Evolutionary conservation across 2,797 vertebrate genomes (phyloP).

Genomic region (Loriculus beryllinus): DNA sequence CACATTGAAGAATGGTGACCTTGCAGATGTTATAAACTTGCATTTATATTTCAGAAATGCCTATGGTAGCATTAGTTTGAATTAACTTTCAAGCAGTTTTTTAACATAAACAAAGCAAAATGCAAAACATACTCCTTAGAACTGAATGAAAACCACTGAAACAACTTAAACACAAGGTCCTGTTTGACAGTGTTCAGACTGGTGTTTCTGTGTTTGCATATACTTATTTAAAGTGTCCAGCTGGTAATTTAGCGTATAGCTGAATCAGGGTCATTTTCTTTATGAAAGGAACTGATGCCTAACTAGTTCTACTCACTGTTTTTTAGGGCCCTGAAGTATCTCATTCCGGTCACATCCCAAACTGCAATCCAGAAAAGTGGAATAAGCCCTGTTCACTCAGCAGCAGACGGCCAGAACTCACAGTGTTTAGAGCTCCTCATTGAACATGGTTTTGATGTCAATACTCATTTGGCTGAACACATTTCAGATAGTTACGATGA

Average conservation of each 20-base stretch:
- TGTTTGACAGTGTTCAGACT: neutral
- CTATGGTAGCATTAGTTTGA: neutral
- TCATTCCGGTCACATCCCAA: conserved; percentile 83
- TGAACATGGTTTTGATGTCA: conserved; percentile 82
- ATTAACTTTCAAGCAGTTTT: neutral
- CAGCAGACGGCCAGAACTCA: conserved; percentile 81
- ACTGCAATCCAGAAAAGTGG: conserved; percentile 80
- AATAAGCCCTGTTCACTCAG: conserved; percentile 84
- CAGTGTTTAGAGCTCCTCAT: conserved; percentile 83
- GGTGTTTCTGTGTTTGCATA: neutral
- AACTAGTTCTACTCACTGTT: neutral
- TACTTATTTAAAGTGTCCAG: neutral
- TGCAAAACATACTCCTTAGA: neutral
- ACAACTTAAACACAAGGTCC: neutral
- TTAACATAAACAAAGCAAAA: neutral
- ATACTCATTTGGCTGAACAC: conserved; percentile 77
- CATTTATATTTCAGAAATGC: neutral
- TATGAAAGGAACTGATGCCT: neutral
- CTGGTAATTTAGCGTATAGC: neutral
- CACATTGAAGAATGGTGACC: neutral
- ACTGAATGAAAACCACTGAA: neutral
- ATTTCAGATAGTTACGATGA: conserved; percentile 83
- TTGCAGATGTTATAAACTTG: neutral
- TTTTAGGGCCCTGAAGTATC: conserved; percentile 81
- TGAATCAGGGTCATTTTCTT: neutral